Evolutionary conservation across 2,113 vertebrate genomes (phyloP).

Genomic region (Nothocercus nigrocapillus): DNA sequence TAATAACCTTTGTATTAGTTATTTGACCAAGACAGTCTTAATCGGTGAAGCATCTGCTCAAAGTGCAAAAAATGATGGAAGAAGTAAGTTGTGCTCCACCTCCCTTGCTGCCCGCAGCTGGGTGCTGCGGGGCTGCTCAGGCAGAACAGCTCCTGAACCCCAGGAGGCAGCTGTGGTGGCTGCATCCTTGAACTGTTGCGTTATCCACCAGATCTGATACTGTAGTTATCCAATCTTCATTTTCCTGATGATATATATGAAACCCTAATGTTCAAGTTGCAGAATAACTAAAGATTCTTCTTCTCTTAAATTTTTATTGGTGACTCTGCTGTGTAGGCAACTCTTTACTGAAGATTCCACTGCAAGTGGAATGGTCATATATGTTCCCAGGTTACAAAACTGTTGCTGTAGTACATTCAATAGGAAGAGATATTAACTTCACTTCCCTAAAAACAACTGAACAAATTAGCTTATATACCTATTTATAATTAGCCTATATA

Average conservation of each 20-base stretch:
- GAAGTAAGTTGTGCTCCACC: background rate
- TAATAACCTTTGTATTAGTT: background rate
- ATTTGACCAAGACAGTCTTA: background rate
- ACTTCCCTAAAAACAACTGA: background rate
- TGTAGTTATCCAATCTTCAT: background rate
- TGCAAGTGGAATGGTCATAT: background rate
- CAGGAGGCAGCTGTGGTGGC: background rate
- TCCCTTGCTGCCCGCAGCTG: background rate
- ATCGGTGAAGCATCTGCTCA: background rate
- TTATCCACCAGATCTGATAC: background rate
- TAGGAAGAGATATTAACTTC: rapidly evolving
- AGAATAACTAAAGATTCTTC: background rate
- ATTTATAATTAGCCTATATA: background rate
- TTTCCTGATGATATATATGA: background rate
- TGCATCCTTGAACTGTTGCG: rapidly evolving
- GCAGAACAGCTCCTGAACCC: background rate
- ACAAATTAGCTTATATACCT: background rate
- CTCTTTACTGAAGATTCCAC: background rate
- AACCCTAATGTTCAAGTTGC: background rate
- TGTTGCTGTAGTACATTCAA: background rate
- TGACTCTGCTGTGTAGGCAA: background rate
- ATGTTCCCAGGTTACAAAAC: background rate
- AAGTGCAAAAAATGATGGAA: background rate
- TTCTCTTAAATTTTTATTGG: background rate
- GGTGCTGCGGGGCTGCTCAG: background rate